Base-by-base conservation (phyloP, 2,888 invertebrate species). In the Archips crataeganus region DNA sequence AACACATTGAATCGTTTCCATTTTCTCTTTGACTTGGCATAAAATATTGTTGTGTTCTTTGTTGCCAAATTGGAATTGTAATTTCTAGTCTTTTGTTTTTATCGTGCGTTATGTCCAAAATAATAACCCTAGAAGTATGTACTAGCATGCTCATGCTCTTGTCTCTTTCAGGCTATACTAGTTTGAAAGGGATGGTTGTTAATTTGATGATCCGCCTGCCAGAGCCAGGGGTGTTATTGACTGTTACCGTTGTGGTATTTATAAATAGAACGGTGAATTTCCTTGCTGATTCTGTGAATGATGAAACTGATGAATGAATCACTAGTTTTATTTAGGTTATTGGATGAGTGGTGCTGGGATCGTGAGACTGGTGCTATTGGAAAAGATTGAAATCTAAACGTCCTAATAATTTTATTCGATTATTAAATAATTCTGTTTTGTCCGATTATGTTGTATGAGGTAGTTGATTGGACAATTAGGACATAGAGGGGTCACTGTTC, bases 201-300 rank as follows among this genome's bases (percentile, higher is more conserved):
- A 23, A 32, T 32, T 4, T 36, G n/a, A 60, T 36, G 60, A 60
- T n/a, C n/a, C 2, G 59, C 42, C 23, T 45, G 10, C 4, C 23
- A 62, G 39, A 2, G 11, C 10, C 57, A 34, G 34, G 62, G 62
- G 23, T 62, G 15, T 23, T 67, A 45, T 57, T 67, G 57, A 57
- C 57, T 65, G 32, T 63, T 63, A 69, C 59, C 57, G 15, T 45
- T 61, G 13, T 54, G 45, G 69, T 70, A 65, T 60, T 74, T 74
- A 60, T 74, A 54, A 65, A 65, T 70, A 73, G 34, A 63, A 51
- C 73, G 69, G 73, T 69, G 51, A 64, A 32, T 64, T 74, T 74
- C 69, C 73, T 69, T 63, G 34, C 65, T 63, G 51, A 63, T 68
- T 11, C 62, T 57, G 39, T 62, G 34, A 63, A 23, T 13, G 36